Conservation (phyloP, 2,797 vertebrate species). For the Mastacembelus armatus region DNA sequence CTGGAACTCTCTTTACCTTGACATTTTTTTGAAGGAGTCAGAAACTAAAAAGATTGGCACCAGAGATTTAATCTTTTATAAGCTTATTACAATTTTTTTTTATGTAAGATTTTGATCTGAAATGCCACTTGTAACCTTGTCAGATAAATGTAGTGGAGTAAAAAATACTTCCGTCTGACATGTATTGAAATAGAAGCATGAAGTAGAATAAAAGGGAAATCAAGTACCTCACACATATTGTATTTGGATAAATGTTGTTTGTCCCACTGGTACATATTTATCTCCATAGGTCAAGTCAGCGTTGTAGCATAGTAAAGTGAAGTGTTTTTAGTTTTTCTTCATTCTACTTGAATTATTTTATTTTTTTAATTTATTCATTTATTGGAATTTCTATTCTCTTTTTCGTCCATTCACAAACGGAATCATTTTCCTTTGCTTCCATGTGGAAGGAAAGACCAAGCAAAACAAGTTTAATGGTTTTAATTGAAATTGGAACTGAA, state of each 20-base stretch:
- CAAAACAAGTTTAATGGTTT: constrained; percentile 17
- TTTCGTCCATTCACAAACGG: constrained; percentile 7
- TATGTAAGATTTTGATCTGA: too few relatives aligned
- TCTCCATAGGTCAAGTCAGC: constrained; percentile 3
- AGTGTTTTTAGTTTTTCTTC: not conserved
- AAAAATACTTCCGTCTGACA: not conserved
- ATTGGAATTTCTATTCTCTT: constrained; percentile 1
- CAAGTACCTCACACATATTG: not conserved
- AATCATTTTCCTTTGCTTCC: not conserved
- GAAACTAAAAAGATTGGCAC: too few relatives aligned
- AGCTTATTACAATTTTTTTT: too few relatives aligned
- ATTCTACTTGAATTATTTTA: not conserved
- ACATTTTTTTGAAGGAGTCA: too few relatives aligned
- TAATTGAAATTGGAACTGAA: constrained; percentile 33
- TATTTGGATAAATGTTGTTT: not conserved
- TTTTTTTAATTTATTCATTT: constrained; percentile 6
- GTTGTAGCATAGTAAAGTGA: too few relatives aligned
- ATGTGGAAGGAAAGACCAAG: constrained; percentile 1
- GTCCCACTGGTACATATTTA: not conserved
- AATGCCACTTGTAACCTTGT: too few relatives aligned
- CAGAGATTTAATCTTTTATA: too few relatives aligned
- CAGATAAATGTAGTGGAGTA: too few relatives aligned
- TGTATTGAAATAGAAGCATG: not conserved
- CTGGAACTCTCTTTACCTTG: too few relatives aligned
- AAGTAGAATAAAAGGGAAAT: not conserved